A percentile compares a stretch with the other conserved stretches of the same genome.
These are phyloP conservation scores for Pocillopora verrucosa DNA, from an alignment of 64 coral and sea anemone genomes.

Conservation along the genomic window DNA sequence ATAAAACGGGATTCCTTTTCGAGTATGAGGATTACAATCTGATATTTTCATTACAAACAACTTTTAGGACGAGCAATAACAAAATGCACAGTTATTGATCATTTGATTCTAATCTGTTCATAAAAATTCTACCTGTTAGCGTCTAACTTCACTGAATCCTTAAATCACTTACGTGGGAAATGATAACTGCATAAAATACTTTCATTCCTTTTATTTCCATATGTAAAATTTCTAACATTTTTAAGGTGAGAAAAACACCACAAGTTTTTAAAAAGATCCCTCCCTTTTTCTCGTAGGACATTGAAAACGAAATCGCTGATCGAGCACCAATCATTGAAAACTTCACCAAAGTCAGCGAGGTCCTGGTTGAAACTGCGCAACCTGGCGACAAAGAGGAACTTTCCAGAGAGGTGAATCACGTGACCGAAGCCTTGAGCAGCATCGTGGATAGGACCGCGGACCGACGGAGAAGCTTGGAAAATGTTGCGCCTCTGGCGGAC, in stretches of 20 bases:
- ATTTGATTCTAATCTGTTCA: too few species aligned
- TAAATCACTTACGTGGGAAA: too few species aligned
- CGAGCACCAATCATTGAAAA: conserved; percentile 80
- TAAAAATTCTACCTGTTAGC: too few species aligned
- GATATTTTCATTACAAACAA: too few species aligned
- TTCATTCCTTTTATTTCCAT: too few species aligned
- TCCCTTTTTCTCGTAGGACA: conserved; percentile 27
- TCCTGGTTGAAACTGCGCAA: conserved; percentile 56
- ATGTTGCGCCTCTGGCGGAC: conserved; percentile 49
- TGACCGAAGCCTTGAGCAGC: conserved; percentile 66
- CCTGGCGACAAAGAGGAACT: conserved; percentile 56
- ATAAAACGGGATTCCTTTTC: too few species aligned
- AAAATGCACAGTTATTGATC: too few species aligned
- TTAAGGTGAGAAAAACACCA: not conserved
- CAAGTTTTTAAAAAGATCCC: not conserved
- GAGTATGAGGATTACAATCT: too few species aligned
- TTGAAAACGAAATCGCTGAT: conserved; percentile 74
- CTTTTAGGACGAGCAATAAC: too few species aligned
- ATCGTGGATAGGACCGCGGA: conserved; percentile 36
- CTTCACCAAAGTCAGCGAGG: conserved; percentile 67
- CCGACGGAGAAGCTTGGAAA: conserved; percentile 49
- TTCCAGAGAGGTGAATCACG: conserved; percentile 62
- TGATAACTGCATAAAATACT: too few species aligned
- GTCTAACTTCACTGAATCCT: too few species aligned
- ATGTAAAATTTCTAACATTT: too few species aligned